Evolutionary conservation across 2,113 vertebrate species (phyloP).

Genomic region (Archilochus colubris): DNA sequence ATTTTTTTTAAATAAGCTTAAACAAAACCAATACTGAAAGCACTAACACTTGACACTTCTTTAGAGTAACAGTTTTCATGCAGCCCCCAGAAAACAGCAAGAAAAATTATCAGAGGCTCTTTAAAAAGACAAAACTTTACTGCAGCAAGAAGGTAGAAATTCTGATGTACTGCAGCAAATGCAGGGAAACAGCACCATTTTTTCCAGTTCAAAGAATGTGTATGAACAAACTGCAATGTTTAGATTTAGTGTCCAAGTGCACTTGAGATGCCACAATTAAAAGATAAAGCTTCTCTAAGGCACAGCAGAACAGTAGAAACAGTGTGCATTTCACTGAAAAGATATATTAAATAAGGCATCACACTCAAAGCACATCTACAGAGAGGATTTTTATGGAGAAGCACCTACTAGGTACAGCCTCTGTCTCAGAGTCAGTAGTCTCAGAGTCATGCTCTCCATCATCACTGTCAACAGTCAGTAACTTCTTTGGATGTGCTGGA

Average conservation of each 20-base stretch:
- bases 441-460: background rate
- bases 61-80: background rate
- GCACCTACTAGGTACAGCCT: constrained; percentile 45
- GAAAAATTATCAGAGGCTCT: background rate
- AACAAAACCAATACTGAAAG: background rate
- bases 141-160: background rate
- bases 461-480: constrained; percentile 19
- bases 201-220: background rate
- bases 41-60: background rate
- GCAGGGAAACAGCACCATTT: background rate
- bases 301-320: background rate
- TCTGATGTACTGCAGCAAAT: background rate
- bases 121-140: background rate
- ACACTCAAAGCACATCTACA: background rate
- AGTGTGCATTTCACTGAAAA: background rate
- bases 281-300: background rate
- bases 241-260: background rate
- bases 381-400: background rate
- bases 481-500: constrained; percentile 2
- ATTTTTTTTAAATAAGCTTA: background rate
- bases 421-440: constrained; percentile 26
- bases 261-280: background rate
- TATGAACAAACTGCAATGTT: background rate
- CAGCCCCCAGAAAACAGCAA: background rate
- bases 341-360: background rate